Conservation (phyloP, 2,113 vertebrate genomes). For the Sula dactylatra region DNA sequence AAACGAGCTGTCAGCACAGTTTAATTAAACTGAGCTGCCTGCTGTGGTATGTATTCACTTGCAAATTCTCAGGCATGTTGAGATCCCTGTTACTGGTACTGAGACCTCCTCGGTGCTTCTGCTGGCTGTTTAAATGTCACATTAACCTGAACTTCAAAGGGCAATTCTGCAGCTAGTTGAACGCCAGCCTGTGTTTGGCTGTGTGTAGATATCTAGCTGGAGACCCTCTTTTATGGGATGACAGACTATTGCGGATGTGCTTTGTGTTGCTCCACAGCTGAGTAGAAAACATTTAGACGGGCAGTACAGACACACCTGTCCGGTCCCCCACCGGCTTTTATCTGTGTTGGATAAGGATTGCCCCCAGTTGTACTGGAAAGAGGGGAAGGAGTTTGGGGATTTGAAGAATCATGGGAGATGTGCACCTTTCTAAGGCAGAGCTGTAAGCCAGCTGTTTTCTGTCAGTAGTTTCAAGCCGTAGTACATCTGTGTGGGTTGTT, state of each 20-base stretch:
- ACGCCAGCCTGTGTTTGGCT: background rate
- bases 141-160: background rate
- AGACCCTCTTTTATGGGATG: background rate
- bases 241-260: background rate
- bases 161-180: background rate
- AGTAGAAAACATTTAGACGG: background rate
- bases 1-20: constrained; percentile 23
- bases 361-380: background rate
- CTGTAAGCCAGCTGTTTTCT: background rate
- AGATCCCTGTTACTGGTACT: background rate
- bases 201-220: background rate
- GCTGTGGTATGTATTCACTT: background rate
- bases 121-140: background rate
- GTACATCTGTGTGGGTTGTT: background rate
- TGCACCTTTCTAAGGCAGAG: background rate
- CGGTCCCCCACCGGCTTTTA: background rate
- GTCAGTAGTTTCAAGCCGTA: background rate
- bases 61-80: background rate
- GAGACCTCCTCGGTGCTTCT: background rate
- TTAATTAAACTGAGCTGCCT: background rate
- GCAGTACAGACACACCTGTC: background rate
- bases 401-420: background rate
- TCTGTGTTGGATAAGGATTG: background rate
- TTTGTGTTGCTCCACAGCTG: background rate
- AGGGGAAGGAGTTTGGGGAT: background rate